These are phyloP conservation scores for Dendrocincla tyrannina DNA, from an alignment of 2,797 vertebrate genomes.

Conservation along the genomic window DNA sequence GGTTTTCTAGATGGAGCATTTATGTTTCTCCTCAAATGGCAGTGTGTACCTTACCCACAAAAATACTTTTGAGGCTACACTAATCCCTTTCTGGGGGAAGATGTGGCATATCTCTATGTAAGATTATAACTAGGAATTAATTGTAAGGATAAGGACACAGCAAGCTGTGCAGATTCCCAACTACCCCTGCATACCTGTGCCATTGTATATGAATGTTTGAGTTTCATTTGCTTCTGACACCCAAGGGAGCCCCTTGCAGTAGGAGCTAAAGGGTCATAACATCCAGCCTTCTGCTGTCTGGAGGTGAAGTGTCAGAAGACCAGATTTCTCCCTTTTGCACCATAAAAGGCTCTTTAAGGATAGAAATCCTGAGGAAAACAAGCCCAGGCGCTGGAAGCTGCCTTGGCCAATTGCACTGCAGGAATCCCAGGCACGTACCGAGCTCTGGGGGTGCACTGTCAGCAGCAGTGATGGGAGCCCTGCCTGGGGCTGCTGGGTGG, in stretches of 20 bases:
- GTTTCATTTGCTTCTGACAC: neutral
- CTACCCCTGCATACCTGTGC: neutral
- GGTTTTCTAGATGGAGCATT: neutral
- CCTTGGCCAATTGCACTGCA: neutral
- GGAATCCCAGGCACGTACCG: neutral
- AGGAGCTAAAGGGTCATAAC: neutral
- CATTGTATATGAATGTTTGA: neutral
- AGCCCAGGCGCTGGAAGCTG: neutral
- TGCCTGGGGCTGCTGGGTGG: neutral
- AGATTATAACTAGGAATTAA: neutral
- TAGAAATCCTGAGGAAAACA: neutral
- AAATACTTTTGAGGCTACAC: neutral
- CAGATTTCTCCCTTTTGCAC: neutral
- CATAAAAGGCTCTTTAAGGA: slow-evolving; percentile 42
- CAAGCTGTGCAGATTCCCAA: neutral
- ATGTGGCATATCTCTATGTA: neutral
- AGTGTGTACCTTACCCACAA: neutral
- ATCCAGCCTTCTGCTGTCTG: neutral
- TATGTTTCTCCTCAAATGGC: fast-evolving
- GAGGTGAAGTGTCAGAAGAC: neutral
- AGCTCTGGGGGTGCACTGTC: neutral
- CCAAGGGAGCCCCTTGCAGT: neutral
- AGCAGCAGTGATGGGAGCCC: neutral
- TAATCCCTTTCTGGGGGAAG: neutral
- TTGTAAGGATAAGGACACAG: neutral